Percentiles rank a stretch among this genome's conserved stretches.
phyloP scores from a whole-genome alignment of 2,113 vertebrate genomes.

The Nipponia nippon region DNA sequence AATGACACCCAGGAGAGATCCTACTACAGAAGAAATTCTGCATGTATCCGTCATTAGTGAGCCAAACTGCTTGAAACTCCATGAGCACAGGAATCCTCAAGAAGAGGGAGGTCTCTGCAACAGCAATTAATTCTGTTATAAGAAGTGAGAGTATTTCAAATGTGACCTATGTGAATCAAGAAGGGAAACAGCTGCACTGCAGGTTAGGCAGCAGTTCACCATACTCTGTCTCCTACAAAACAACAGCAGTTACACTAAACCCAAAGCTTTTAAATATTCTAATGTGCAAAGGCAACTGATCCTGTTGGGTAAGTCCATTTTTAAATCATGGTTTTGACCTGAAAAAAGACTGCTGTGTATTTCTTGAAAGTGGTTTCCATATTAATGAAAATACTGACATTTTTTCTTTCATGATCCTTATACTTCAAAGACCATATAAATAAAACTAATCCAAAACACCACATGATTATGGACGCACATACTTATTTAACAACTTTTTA shows the following conservation, averaged over 20 bases:
- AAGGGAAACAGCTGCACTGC: neutral
- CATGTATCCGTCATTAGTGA: neutral
- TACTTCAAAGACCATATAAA: neutral
- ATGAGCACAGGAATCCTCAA: neutral
- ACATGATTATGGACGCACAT: neutral
- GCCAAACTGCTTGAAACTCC: neutral
- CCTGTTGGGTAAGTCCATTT: neutral
- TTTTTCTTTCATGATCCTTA: neutral
- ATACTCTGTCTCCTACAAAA: neutral
- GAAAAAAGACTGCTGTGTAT: neutral
- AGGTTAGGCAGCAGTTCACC: neutral
- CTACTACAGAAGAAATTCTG: neutral
- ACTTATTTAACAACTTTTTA: neutral
- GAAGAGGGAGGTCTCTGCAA: neutral
- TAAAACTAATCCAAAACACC: neutral
- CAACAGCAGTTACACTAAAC: neutral
- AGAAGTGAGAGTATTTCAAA: neutral
- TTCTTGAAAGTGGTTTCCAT: neutral
- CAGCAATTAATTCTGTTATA: neutral
- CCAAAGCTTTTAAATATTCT: neutral
- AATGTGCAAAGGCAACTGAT: neutral
- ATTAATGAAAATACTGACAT: neutral
- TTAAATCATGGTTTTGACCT: neutral
- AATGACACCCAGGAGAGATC: neutral
- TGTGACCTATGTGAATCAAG: neutral